phyloP scores from a whole-genome alignment of 2,113 vertebrate species.

The Strix aluco region DNA sequence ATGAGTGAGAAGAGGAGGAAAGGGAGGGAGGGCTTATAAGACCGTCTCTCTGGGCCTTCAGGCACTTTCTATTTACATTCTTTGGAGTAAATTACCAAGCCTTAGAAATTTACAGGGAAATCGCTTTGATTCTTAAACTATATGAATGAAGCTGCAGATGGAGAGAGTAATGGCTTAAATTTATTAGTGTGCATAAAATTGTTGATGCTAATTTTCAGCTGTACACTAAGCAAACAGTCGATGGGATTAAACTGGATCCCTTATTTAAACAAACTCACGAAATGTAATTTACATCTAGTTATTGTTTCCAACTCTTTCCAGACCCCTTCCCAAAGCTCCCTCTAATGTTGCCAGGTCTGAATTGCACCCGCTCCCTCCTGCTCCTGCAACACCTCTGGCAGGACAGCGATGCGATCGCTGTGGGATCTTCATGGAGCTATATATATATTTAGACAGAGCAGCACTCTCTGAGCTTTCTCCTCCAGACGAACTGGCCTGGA shows the following conservation, averaged over 20 bases:
- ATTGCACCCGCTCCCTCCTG: not conserved
- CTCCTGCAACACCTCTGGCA: not conserved
- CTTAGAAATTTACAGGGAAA: slow-evolving; percentile 56
- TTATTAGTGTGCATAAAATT: slow-evolving; percentile 65
- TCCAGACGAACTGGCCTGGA: not conserved
- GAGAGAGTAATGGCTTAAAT: slow-evolving; percentile 69
- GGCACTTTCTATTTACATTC: slow-evolving; percentile 53
- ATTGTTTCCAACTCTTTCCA: slow-evolving; percentile 1
- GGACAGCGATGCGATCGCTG: not conserved
- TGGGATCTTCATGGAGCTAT: not conserved
- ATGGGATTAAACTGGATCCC: slow-evolving; percentile 55
- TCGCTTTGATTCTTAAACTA: slow-evolving; percentile 56
- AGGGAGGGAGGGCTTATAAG: not conserved
- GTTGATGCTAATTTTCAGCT: slow-evolving; percentile 67
- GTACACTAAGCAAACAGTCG: slow-evolving; percentile 50
- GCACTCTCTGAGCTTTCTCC: not conserved
- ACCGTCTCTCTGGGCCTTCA: not conserved
- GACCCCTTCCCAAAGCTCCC: slow-evolving; percentile 60
- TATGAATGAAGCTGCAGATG: slow-evolving; percentile 68
- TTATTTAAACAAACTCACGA: slow-evolving; percentile 60
- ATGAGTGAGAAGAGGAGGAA: not conserved
- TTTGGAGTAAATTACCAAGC: slow-evolving; percentile 45
- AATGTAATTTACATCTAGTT: slow-evolving; percentile 59
- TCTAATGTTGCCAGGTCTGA: slow-evolving; percentile 50
- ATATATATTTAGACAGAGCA: not conserved